phyloP scores from a whole-genome alignment of 2,888 invertebrate genomes.

The Diplolepis rosae region DNA sequence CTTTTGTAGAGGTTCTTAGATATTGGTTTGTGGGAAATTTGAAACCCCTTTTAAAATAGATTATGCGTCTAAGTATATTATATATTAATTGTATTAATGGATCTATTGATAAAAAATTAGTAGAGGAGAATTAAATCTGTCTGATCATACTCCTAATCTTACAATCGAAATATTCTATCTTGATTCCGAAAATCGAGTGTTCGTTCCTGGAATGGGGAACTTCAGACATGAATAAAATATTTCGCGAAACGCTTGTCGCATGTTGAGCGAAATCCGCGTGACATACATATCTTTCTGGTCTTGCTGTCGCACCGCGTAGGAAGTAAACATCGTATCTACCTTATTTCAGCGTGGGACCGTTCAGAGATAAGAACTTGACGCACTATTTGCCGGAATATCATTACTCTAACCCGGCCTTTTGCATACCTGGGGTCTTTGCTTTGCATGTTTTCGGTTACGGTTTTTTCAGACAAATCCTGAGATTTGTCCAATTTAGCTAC shows the following conservation, averaged over 20 bases:
- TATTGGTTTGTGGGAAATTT: too few relatives aligned
- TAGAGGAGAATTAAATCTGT: not conserved
- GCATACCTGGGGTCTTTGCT: conserved; percentile 6
- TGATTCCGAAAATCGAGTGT: conserved; percentile 32
- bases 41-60: too few relatives aligned
- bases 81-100: too few relatives aligned
- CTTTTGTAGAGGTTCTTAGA: too few relatives aligned
- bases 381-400: conserved; percentile 28
- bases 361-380: conserved; percentile 24
- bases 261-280: conserved; percentile 32
- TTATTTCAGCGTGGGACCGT: conserved; percentile 16
- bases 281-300: conserved; percentile 18
- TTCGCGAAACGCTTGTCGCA: conserved; percentile 30
- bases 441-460: not conserved
- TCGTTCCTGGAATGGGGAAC: conserved; percentile 28
- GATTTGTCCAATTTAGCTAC: not conserved
- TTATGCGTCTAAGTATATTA: too few relatives aligned
- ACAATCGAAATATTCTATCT: conserved; percentile 16
- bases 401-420: conserved; percentile 23
- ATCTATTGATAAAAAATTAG: too few relatives aligned
- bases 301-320: conserved; percentile 16
- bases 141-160: too few relatives aligned
- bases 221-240: conserved; percentile 37
- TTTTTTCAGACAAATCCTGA: not conserved
- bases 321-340: conserved; percentile 29